phyloP scores from a whole-genome alignment of 2,888 invertebrate species.

The Caenorhabditis imperialis region DNA sequence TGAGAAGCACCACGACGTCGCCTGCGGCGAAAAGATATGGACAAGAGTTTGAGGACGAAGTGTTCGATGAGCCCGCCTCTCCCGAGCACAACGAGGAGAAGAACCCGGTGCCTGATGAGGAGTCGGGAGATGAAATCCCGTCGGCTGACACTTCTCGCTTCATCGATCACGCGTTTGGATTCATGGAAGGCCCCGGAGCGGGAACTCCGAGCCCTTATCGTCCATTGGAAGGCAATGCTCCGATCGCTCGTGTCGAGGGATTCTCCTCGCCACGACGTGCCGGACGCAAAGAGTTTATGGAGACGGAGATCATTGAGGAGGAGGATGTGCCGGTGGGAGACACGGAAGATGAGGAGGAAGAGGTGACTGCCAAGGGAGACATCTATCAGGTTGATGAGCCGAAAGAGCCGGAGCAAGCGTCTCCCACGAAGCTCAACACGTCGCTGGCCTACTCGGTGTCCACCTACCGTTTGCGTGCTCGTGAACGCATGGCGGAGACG shows the following conservation, averaged over 20 bases:
- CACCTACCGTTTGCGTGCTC: constrained; percentile 53
- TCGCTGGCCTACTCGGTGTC: constrained; percentile 59
- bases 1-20: constrained; percentile 37
- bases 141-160: constrained; percentile 53
- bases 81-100: constrained; percentile 16
- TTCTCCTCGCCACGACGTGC: constrained; percentile 1
- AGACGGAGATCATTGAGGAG: constrained; percentile 45
- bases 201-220: constrained; percentile 44
- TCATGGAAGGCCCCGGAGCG: constrained; percentile 58
- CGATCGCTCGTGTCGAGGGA: constrained; percentile 19
- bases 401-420: not conserved
- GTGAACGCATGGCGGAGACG: constrained; percentile 22
- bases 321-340: constrained; percentile 18
- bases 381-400: not conserved
- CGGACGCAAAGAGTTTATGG: not conserved
- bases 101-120: constrained; percentile 8
- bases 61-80: constrained; percentile 9
- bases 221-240: constrained; percentile 24
- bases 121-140: constrained; percentile 9
- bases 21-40: constrained; percentile 34
- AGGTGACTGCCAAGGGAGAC: constrained; percentile 9
- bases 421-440: not conserved
- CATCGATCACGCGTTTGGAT: constrained; percentile 66
- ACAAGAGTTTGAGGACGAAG: constrained; percentile 20
- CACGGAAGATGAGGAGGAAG: constrained; percentile 20